Evolutionary conservation across 2,113 vertebrate species (phyloP).

Genomic region (Lophius piscatorius): DNA sequence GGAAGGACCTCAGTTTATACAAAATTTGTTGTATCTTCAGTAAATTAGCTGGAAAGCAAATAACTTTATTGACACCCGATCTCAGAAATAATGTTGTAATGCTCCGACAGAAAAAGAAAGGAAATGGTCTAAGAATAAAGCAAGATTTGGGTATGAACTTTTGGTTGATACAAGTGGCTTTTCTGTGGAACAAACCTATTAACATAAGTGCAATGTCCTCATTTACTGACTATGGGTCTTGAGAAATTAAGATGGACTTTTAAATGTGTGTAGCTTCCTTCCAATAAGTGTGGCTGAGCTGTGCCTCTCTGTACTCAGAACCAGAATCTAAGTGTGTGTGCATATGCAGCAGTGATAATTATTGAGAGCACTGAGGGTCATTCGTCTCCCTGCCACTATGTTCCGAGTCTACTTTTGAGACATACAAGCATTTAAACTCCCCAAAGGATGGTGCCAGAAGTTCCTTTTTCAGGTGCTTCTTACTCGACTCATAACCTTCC

Average conservation of each 20-base stretch:
- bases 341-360: slow-evolving; percentile 44
- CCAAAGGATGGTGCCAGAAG: slow-evolving; percentile 31
- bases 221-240: slow-evolving; percentile 54
- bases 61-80: slow-evolving; percentile 11
- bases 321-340: slow-evolving; percentile 33
- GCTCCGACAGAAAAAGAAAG: slow-evolving; percentile 16
- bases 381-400: slow-evolving; percentile 58
- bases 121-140: slow-evolving; percentile 23
- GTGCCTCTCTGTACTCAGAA: slow-evolving; percentile 44
- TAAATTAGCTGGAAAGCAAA: slow-evolving; percentile 22
- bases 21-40: slow-evolving; percentile 5
- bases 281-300: slow-evolving; percentile 48
- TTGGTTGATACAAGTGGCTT: slow-evolving; percentile 23
- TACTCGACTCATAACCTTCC: slow-evolving; percentile 8
- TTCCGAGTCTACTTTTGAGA: slow-evolving; percentile 43
- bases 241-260: slow-evolving; percentile 62
- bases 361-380: slow-evolving; percentile 64
- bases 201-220: slow-evolving; percentile 64
- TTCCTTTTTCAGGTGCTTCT: slow-evolving; percentile 20
- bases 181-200: slow-evolving; percentile 52
- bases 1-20: neutral
- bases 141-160: slow-evolving; percentile 51
- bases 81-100: slow-evolving; percentile 16
- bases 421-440: slow-evolving; percentile 50
- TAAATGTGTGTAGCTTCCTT: slow-evolving; percentile 40